Evolutionary conservation across 2,888 invertebrate genomes (phyloP), one percentile per base, ranked within the genome.

Genomic region (Lasioglossum oenotherae): DNA sequence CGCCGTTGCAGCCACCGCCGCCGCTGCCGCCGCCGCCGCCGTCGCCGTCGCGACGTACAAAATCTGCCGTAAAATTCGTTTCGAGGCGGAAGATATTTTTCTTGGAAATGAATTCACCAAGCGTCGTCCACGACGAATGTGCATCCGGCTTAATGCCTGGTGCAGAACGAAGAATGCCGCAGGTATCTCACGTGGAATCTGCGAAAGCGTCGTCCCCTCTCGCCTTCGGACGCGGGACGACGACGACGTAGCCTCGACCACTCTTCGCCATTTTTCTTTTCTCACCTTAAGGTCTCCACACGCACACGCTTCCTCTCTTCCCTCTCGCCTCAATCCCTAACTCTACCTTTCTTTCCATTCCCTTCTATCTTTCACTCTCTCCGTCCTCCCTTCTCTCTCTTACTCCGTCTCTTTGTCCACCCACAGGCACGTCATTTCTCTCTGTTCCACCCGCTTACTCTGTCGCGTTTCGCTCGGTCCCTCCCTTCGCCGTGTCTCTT

Each of bases 101-200:
- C 91, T 90, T 89, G 82, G 91, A 91, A 91, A 89, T 80, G 88
- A 88, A 91, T 90, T 87, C 87, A 88, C 84, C 79, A 83, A 80
- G 82, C 90, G 85, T 88, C 87, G 91, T 90, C 90, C 91, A 89
- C 89, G 91, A 91, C 91, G 91, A 91, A 91, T 91, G 91, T 90
- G 92, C 91, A 90, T 91, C 91, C 91, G 91, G 91, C 90, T 92
- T 92, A 90, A 91, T 90, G 82, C 86, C 87, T 72, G 89, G 77
- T 88, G 89, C 89, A 87, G 88, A 86, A 85, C 90, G 88, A 91
- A 91, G 91, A 91, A 91, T 91, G 92, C 92, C 88, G 91, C 91
- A 91, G 91, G 89, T 91, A 91, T 91, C 92, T 92, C 90, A 91
- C 91, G 85, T 87, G 92, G 91, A 89, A 91, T 91, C 91, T 91